Evolutionary conservation across 2,888 invertebrate species (phyloP), one percentile per base, ranked within the genome.

Genomic region (Leucoma salicis): DNA sequence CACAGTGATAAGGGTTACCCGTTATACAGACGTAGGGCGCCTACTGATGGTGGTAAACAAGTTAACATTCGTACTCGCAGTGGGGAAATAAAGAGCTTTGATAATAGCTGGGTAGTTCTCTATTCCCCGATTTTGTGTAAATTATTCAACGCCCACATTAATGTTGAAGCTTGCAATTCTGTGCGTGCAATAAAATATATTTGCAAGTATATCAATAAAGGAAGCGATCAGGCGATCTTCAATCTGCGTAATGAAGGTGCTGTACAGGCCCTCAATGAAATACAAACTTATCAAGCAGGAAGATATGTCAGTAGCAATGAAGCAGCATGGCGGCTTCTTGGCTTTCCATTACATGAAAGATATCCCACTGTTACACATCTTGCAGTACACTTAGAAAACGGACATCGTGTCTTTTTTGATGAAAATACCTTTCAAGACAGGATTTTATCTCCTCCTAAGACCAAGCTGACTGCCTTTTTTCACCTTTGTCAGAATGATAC

Each of bases 21-120:
- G 5, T 28, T 13, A 14, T 47, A 39, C 14, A 39, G 40, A 8
- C 32, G 49, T 10, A 31, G 39, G 21, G 18, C 36, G 14, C 36
- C 35, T 2, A 29, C 25, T 14, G 21, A 32, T 21, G 39, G 48
- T n/a, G 48, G 43, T 7, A 13, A 31, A 10, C 32, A 15, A 4
- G 35, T 35, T 33, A 28, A 31, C 12, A 27, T 44, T 15, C 35
- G 29, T 5, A 5, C 12, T 12, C 33, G 24, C 13, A 31, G 14
- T 14, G 21, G 29, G 1, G 14, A 14, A 29, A 13, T 29, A 2
- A 29, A 29, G 29, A 14, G 14, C 10, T 29, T 47, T 10, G 66
- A 70, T 38, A 78, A 77, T 49, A 36, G 56, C 5, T 66, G 43
- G 46, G 31, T 49, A 3, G 53, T 50, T 0, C 49, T 42, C 3